Conservation (phyloP, 37 sponge, comb jelly and placozoan genomes). For the Aplysina aerophoba region DNA sequence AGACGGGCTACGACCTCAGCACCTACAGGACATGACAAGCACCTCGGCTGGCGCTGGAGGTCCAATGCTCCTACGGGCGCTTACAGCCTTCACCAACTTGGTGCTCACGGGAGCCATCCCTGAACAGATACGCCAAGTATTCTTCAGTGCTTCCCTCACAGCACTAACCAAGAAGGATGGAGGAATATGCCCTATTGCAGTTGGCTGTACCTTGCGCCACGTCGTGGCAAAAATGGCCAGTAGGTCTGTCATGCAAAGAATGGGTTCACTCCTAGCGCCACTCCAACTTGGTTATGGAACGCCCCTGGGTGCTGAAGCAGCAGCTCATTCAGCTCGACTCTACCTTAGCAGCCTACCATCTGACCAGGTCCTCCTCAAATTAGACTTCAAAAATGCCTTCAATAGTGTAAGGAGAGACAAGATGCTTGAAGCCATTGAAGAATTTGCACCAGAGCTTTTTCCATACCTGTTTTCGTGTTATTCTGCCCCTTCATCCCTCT, state of each 20-base stretch:
- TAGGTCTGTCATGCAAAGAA: neutral
- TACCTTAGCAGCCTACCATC: neutral
- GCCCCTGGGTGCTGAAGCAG: slow-evolving; percentile 17
- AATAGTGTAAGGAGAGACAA: slow-evolving; percentile 14
- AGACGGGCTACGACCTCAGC: slow-evolving; percentile 49
- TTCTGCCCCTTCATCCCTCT: neutral
- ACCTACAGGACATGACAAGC: slow-evolving; percentile 43
- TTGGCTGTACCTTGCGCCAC: slow-evolving; percentile 45
- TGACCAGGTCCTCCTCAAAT: neutral
- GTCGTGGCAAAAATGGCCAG: slow-evolving; percentile 48
- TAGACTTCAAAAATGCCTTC: slow-evolving; percentile 24
- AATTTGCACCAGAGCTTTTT: slow-evolving; percentile 26
- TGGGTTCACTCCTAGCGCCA: slow-evolving; percentile 23
- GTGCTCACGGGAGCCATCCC: slow-evolving; percentile 38
- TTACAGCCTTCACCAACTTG: slow-evolving; percentile 32
- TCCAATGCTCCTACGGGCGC: slow-evolving; percentile 22
- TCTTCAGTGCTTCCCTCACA: slow-evolving; percentile 51
- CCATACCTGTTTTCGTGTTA: slow-evolving; percentile 8
- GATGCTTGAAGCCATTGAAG: slow-evolving; percentile 7
- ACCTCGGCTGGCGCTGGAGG: slow-evolving; percentile 23
- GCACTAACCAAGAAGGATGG: slow-evolving; percentile 51
- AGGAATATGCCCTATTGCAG: slow-evolving; percentile 56
- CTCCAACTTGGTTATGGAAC: slow-evolving; percentile 19
- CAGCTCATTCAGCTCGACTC: neutral
- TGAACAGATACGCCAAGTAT: slow-evolving; percentile 27